These are phyloP conservation scores for Dastarcus helophoroides DNA, from an alignment of 2,888 invertebrate genomes.

Conservation along the genomic window DNA sequence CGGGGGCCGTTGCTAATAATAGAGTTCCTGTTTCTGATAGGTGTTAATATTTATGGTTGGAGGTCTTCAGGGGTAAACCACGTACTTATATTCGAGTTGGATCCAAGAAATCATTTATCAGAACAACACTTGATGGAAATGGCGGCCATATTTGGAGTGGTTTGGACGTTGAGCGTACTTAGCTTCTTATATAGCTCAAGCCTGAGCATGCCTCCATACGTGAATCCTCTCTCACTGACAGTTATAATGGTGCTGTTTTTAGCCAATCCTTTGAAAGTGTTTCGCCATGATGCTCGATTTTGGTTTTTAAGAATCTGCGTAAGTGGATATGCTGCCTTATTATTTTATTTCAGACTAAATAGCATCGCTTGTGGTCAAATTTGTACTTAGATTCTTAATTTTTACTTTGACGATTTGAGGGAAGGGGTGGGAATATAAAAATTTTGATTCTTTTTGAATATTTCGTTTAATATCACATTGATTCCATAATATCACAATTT, in stretches of 20 bases:
- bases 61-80: slow-evolving; percentile 73
- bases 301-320: slow-evolving; percentile 60
- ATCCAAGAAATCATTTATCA: slow-evolving; percentile 64
- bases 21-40: slow-evolving; percentile 64
- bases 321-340: no score
- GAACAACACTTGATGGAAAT: slow-evolving; percentile 70
- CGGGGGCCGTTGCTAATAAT: slow-evolving; percentile 67
- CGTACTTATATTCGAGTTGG: slow-evolving; percentile 72
- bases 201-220: slow-evolving; percentile 62
- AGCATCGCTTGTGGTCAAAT: no score
- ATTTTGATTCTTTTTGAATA: no score
- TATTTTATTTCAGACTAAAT: no score
- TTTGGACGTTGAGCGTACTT: slow-evolving; percentile 57
- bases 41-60: slow-evolving; percentile 74
- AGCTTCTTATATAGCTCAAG: slow-evolving; percentile 55
- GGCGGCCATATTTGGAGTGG: slow-evolving; percentile 62
- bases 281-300: slow-evolving; percentile 63
- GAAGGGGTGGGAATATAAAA: no score
- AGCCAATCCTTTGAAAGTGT: slow-evolving; percentile 64
- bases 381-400: no score
- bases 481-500: no score
- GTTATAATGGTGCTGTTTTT: slow-evolving; percentile 57
- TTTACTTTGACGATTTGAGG: no score
- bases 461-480: no score
- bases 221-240: slow-evolving; percentile 60